Base-by-base conservation (phyloP, 2,113 vertebrate species). In the Etheostoma spectabile region DNA sequence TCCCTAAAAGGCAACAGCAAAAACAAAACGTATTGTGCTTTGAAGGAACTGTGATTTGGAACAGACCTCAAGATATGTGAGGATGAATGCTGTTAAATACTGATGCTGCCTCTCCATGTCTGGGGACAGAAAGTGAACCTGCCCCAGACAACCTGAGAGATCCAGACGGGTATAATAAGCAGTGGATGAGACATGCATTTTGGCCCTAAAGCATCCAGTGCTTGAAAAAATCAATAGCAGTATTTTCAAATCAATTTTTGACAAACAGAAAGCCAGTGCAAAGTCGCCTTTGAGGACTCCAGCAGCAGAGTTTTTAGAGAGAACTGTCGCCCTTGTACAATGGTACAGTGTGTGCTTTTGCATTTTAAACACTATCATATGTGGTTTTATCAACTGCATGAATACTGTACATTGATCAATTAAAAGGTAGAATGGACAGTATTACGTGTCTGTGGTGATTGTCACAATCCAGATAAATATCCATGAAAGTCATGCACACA, bases 191-290 rank as follows among this genome's bases (percentile, higher is more conserved):
- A 49, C 12, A 52, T 38, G 63, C 69, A 46, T 60, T 63, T 70
- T 51, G 16, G 65, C 45, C 48, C 24, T 68, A 33, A 75, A 75
- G n/a, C 60, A 72, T 73, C 68, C 38, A 71, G 21, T 71, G 14
- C 46, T 64, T 73, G 24, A 67, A 33, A 73, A 68, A 75, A 77
- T 7, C 27, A 52, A 38, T 5, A 42, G 19, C 16, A 10, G 71
- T 30, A 16, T 83, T 74, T 74, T 55, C 19, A 73, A 86, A 64
- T 72, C 65, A 64, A 56, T 55, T 76, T 82, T 16, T 49, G 53
- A 77, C 38, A 63, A n/a, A 64, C 56, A 76, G 51, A 33, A 82
- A 73, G 27, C 33, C 42, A 24, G 65, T 64, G 57, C 19, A 74
- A 71, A 62, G 45, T 45, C 14, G 51, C 63, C 27, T 62, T 19